Conservation (phyloP, 2,888 invertebrate species). For the Acheta domesticus region DNA sequence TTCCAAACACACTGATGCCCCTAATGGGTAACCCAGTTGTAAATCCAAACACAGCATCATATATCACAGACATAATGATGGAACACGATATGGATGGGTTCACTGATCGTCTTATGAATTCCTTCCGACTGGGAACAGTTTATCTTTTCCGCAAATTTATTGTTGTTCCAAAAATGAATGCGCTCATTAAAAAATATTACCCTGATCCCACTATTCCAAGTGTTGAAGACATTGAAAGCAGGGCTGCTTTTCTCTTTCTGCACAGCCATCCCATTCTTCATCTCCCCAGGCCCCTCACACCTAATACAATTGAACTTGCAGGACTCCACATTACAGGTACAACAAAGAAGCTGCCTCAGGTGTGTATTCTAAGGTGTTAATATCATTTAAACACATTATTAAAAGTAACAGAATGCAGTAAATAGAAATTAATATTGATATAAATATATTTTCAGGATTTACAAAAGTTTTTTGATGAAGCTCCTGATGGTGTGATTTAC, state of each 20-base stretch:
- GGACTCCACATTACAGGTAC: not conserved
- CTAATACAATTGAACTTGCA: not conserved
- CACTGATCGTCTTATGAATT: not conserved
- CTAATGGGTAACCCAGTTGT: not conserved
- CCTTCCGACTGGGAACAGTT: not conserved
- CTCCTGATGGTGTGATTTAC: no score
- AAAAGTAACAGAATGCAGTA: no score
- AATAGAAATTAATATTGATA: no score
- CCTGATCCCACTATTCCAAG: not conserved
- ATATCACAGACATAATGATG: not conserved
- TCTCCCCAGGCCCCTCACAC: not conserved
- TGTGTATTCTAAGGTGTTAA: not conserved
- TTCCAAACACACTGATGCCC: slow-evolving; percentile 42
- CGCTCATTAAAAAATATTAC: not conserved
- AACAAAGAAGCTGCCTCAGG: not conserved
- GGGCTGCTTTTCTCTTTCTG: not conserved
- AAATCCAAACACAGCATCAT: not conserved
- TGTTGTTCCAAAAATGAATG: not conserved
- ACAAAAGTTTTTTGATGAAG: no score
- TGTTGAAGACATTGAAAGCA: not conserved
- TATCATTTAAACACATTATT: no score
- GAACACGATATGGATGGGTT: not conserved
- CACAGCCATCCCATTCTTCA: not conserved
- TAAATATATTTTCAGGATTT: no score
- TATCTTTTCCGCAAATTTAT: not conserved